phyloP scores from a whole-genome alignment of 2,797 vertebrate genomes.

The Pristis pectinata region DNA sequence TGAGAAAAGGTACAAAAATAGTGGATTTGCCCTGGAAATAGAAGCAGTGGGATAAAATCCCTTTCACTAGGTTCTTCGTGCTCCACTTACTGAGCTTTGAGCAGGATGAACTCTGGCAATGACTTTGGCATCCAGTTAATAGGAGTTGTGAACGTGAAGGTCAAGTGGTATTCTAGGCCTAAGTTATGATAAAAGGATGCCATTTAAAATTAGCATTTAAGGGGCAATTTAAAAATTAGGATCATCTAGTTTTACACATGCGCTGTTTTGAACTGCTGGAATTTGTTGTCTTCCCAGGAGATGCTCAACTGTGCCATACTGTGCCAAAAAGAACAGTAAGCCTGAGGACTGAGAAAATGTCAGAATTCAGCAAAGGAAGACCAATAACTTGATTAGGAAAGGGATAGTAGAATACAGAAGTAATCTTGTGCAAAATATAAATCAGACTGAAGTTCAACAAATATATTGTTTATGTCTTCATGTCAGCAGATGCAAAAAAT shows the following conservation, averaged over 20 bases:
- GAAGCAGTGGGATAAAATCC: background rate
- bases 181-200: background rate
- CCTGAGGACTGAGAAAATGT: too few relatives aligned
- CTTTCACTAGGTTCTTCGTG: background rate
- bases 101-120: background rate
- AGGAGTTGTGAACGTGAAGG: background rate
- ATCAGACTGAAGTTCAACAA: too few relatives aligned
- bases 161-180: background rate
- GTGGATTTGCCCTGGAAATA: background rate
- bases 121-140: background rate
- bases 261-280: background rate
- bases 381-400: too few relatives aligned
- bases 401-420: too few relatives aligned
- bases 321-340: too few relatives aligned
- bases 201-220: background rate
- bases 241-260: background rate
- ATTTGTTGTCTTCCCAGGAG: background rate
- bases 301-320: background rate
- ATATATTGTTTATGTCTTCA: too few relatives aligned
- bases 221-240: background rate
- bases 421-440: too few relatives aligned
- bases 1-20: background rate
- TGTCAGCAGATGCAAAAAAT: too few relatives aligned
- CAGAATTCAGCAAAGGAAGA: too few relatives aligned
- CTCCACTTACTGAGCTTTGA: background rate